phyloP scores from a whole-genome alignment of 2,113 vertebrate genomes.

The zebrafish (Danio rerio) region DNA sequence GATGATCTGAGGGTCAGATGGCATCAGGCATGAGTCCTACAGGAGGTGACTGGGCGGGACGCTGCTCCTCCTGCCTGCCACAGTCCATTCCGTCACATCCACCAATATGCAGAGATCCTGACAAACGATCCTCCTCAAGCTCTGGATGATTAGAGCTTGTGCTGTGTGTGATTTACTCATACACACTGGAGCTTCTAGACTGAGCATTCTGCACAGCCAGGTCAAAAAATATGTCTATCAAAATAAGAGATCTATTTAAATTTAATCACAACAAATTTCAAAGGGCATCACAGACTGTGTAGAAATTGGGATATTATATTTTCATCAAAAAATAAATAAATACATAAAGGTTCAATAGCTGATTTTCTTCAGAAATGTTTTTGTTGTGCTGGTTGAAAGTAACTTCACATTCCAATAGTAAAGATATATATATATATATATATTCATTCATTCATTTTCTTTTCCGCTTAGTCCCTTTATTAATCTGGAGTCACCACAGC shows the following conservation, averaged over 20 bases:
- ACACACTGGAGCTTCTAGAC: not conserved
- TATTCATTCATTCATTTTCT: no score
- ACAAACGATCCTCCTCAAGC: not conserved
- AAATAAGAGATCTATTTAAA: not conserved
- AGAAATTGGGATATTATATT: no score
- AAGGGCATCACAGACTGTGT: no score
- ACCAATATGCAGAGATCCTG: constrained; percentile 13
- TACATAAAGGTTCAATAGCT: no score
- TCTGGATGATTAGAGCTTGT: constrained; percentile 10
- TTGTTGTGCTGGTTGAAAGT: no score
- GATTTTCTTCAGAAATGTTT: no score
- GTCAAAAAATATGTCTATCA: not conserved
- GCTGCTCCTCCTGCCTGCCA: constrained; percentile 21
- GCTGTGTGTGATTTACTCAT: constrained; percentile 28
- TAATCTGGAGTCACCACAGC: no score
- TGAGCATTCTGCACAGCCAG: not conserved
- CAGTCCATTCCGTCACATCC: constrained; percentile 28
- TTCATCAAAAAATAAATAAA: no score
- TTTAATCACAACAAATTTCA: no score
- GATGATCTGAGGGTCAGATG: constrained; percentile 34
- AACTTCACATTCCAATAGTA: no score
- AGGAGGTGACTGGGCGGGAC: constrained; percentile 17
- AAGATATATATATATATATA: no score
- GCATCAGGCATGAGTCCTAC: constrained; percentile 31
- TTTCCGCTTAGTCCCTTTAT: no score